Evolutionary conservation across 2,113 vertebrate genomes (phyloP).

Genomic region (Saccopteryx leptura): DNA sequence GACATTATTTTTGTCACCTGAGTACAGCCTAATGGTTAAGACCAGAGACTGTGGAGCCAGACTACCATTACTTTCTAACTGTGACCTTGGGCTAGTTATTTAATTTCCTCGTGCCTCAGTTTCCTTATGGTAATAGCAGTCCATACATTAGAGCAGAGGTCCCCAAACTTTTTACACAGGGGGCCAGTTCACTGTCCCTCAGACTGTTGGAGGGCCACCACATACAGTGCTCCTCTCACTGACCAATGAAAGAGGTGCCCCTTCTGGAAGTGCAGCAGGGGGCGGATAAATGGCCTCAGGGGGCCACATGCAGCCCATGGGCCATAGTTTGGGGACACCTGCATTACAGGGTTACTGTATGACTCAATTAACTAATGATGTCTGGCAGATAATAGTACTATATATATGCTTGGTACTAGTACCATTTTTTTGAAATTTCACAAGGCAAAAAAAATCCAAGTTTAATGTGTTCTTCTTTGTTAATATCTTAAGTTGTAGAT

Average conservation of each 20-base stretch:
- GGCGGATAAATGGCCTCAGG: too few species aligned
- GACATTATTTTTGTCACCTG: neutral
- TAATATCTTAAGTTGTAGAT: neutral
- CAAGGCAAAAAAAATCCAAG: neutral
- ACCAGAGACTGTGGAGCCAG: neutral
- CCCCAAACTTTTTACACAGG: too few species aligned
- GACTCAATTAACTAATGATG: neutral
- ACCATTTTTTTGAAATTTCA: neutral
- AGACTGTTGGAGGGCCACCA: too few species aligned
- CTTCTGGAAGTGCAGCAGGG: too few species aligned
- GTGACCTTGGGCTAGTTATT: neutral
- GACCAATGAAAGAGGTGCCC: too few species aligned
- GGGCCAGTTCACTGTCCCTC: too few species aligned
- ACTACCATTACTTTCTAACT: neutral
- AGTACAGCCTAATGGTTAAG: neutral
- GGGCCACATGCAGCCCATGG: too few species aligned
- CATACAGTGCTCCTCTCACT: too few species aligned
- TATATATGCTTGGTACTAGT: neutral
- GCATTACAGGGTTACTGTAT: neutral
- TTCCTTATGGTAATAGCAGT: neutral
- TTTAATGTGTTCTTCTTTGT: neutral
- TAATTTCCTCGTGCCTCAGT: constrained; percentile 34
- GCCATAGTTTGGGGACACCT: too few species aligned
- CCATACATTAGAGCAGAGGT: neutral
- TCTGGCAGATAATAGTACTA: neutral